Evolutionary conservation across 2,113 vertebrate species (phyloP), one percentile per base, ranked within the genome.

Genomic region (Nyctibius bracteatus): DNA sequence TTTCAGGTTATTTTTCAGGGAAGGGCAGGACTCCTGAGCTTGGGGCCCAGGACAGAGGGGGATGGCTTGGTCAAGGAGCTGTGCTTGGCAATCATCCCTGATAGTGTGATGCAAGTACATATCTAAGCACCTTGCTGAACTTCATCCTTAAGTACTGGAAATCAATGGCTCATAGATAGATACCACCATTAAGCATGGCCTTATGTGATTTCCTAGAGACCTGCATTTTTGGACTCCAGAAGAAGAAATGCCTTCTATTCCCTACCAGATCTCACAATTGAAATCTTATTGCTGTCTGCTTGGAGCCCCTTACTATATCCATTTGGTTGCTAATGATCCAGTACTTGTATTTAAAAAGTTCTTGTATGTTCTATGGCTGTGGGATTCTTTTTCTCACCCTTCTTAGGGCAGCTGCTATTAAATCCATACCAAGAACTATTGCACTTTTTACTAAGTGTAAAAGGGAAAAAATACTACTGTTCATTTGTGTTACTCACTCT

Each of bases 401-500:
- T 90, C 46, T 88, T n/a, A 88, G 44, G 80, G 71, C 43, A 88
- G 73, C 68, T 97, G 90, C 90, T 98, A 74, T 95, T 97, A 98
- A 97, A 98, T 97, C 89, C 81, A 47, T 90, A 94, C 72, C 35
- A 71, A 95, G 78, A 97, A 81, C 81, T 96, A 95, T 87, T 94
- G 71, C 94, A 86, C 65, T 90, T 97, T 97, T 97, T 95, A 91
- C 84, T 94, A 89, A 92, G 81, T 91, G 55, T 88, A 91, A 95
- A 79, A 87, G 81, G 81, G 75, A 92, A 93, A 96, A 92, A 86
- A 94, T 78, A 97, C 91, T 96, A 72, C 97, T 15, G 17, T 95
- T 97, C 90, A 74, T 97, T 97, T 97, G 72, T 91, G 95, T 97
- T 97, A 95, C 90, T 94, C 70, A 94, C 96, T 92, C 97, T 96